Evolutionary conservation across 2,888 invertebrate species (phyloP).

Genomic region (Phortica okadai): DNA sequence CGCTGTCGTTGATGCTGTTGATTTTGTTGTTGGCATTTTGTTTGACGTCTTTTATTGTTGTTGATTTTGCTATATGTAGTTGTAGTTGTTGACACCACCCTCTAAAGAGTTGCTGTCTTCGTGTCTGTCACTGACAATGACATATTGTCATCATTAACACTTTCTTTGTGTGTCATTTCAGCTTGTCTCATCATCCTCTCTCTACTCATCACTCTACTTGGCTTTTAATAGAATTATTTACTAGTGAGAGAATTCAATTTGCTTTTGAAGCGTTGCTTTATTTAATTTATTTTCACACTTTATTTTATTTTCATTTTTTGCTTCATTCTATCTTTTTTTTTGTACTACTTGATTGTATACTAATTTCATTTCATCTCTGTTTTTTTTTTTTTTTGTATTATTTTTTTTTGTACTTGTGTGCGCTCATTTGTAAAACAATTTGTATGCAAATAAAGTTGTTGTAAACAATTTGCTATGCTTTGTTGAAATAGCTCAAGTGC

Average conservation of each 20-base stretch:
- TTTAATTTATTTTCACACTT: background rate
- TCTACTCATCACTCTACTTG: too few relatives aligned
- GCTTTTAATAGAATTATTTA: conserved; percentile 9
- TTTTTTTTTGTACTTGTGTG: background rate
- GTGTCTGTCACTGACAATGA: conserved; percentile 65
- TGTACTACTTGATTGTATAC: background rate
- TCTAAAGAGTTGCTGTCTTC: background rate
- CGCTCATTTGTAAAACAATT: conserved; percentile 3
- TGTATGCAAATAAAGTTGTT: conserved; percentile 17
- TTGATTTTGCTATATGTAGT: background rate
- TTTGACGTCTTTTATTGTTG: background rate
- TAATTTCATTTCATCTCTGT: background rate
- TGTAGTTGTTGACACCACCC: too few relatives aligned
- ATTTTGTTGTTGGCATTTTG: background rate
- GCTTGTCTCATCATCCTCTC: conserved; percentile 5
- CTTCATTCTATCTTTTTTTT: background rate
- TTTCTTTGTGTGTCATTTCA: conserved; percentile 47
- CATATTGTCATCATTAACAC: conserved; percentile 67
- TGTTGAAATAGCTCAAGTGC: conserved; percentile 16
- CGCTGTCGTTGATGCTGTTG: too few relatives aligned
- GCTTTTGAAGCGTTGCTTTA: conserved; percentile 2
- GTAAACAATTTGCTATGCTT: conserved; percentile 2
- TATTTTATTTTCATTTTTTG: background rate
- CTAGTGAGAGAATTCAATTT: background rate
- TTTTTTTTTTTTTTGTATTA: conserved; percentile 2